phyloP scores from a whole-genome alignment of 1,140 invertebrate genomes.

The Brachionus plicatilis region DNA sequence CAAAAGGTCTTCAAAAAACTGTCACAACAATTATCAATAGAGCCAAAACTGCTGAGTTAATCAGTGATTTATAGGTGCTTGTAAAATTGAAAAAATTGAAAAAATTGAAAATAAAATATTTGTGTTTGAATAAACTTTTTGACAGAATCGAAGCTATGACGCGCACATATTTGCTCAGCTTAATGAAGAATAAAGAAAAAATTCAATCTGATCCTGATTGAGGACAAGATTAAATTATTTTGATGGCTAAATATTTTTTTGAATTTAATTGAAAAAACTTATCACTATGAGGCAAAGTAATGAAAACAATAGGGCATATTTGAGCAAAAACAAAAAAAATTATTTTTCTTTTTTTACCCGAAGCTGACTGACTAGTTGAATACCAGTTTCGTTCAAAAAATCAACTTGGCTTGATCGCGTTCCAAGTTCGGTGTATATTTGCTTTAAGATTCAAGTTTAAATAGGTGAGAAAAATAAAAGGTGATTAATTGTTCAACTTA shows the following conservation, averaged over 20 bases:
- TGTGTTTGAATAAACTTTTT: neutral
- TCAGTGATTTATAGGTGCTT: neutral
- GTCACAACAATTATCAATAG: neutral
- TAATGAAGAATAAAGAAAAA: neutral
- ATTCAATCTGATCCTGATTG: neutral
- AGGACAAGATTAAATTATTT: neutral
- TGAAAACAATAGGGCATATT: neutral
- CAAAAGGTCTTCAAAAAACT: neutral
- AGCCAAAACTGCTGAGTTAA: neutral
- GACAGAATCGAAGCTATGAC: neutral
- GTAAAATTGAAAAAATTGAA: neutral
- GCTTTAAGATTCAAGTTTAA: constrained; percentile 1
- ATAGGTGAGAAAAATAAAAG: constrained; percentile 3
- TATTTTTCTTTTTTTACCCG: neutral
- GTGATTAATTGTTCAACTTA: neutral
- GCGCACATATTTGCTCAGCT: neutral
- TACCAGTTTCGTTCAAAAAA: constrained; percentile 21
- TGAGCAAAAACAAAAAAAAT: neutral
- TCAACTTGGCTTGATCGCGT: constrained; percentile 6
- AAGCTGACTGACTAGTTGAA: constrained; percentile 12
- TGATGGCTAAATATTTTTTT: neutral
- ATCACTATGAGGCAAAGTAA: neutral
- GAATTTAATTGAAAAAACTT: neutral
- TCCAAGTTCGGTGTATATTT: constrained; percentile 9
- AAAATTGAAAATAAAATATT: neutral